These are phyloP conservation scores for Protaetia brevitarsis DNA, from an alignment of 1,140 invertebrate genomes.

Conservation along the genomic window DNA sequence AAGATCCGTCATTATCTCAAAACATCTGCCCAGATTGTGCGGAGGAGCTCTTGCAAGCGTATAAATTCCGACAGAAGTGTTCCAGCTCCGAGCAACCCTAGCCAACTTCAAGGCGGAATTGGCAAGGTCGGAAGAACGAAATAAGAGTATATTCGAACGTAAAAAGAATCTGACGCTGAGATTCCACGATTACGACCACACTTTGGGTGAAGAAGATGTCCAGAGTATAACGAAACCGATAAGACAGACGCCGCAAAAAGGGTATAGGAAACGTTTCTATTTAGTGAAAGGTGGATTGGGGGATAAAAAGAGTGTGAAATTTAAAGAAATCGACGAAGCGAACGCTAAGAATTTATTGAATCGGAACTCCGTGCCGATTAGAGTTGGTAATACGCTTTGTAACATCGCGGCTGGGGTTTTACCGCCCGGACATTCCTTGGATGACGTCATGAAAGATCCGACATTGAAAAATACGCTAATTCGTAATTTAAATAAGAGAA, in stretches of 20 bases:
- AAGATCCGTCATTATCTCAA: not conserved
- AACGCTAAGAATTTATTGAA: conserved; percentile 1
- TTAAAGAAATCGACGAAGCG: not conserved
- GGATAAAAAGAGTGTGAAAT: not conserved
- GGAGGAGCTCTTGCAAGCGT: not conserved
- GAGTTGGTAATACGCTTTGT: not conserved
- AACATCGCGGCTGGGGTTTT: not conserved
- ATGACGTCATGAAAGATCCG: not conserved
- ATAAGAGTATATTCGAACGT: not conserved
- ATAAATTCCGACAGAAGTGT: not conserved
- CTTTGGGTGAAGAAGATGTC: not conserved
- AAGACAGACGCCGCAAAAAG: not conserved
- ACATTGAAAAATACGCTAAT: not conserved
- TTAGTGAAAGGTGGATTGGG: not conserved
- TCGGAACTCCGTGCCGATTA: not conserved
- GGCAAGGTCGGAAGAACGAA: not conserved
- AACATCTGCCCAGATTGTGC: not conserved
- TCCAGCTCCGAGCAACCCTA: not conserved
- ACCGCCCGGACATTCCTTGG: not conserved
- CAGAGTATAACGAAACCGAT: no score
- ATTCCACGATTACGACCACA: conserved; percentile 10
- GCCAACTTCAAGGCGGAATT: not conserved
- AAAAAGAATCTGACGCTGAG: not conserved
- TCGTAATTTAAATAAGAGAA: conserved; percentile 6
- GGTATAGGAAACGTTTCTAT: not conserved